These are phyloP conservation scores for Pipistrellus pipistrellus DNA, from an alignment of 2,797 vertebrate genomes.

Conservation along the genomic window DNA sequence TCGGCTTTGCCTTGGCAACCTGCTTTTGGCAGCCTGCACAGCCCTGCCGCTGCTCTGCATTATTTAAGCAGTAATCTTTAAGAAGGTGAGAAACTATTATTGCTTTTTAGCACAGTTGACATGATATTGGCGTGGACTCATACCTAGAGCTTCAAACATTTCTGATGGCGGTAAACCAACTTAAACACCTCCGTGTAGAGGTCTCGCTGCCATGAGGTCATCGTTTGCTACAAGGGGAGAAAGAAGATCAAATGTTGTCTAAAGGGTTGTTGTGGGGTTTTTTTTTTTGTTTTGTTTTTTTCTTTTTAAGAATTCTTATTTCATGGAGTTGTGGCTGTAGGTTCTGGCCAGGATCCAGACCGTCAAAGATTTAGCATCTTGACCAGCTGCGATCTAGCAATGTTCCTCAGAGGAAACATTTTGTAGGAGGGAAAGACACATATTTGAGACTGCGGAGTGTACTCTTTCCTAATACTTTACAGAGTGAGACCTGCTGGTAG, in stretches of 20 bases:
- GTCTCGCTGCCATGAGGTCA: constrained; percentile 87
- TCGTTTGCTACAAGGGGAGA: constrained; percentile 78
- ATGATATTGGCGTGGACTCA: constrained; percentile 79
- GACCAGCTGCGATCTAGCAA: constrained; percentile 88
- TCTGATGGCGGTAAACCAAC: constrained; percentile 87
- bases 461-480: constrained; percentile 69
- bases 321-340: constrained; percentile 84
- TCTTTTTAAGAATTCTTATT: constrained; percentile 82
- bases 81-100: constrained; percentile 88
- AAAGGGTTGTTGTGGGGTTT: constrained; percentile 54
- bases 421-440: constrained; percentile 82
- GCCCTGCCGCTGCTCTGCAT: constrained; percentile 78
- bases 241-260: constrained; percentile 85
- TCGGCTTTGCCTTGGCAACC: constrained; percentile 80
- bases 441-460: constrained; percentile 81
- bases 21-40: constrained; percentile 76
- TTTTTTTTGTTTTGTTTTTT: background rate
- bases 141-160: constrained; percentile 83
- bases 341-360: constrained; percentile 85
- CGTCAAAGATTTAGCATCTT: constrained; percentile 87
- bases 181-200: constrained; percentile 85
- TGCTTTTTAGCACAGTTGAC: constrained; percentile 86
- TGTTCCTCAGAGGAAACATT: constrained; percentile 86
- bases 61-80: constrained; percentile 86
- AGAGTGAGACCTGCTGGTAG: constrained; percentile 70